These are phyloP conservation scores for Archips xylosteana DNA, from an alignment of 2,888 invertebrate genomes.

Conservation along the genomic window DNA sequence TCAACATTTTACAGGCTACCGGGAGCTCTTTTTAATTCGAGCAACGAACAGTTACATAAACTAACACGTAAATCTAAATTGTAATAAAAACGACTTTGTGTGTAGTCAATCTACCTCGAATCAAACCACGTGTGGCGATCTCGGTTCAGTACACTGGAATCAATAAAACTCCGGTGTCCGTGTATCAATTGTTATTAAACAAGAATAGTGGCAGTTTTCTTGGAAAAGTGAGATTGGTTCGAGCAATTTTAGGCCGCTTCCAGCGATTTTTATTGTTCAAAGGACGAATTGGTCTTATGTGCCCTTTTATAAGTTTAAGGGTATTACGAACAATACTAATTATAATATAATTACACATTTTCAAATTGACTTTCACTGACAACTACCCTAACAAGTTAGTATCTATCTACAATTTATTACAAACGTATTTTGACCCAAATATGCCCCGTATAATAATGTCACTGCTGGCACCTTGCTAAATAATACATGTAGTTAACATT, in stretches of 20 bases:
- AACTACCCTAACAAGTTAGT: constrained; percentile 71
- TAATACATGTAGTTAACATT: background rate
- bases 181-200: constrained; percentile 58
- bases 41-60: constrained; percentile 85
- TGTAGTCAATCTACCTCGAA: constrained; percentile 72
- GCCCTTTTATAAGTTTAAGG: constrained; percentile 62
- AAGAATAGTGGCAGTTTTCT: constrained; percentile 77
- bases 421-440: constrained; percentile 59
- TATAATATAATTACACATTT: constrained; percentile 64
- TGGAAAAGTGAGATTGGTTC: constrained; percentile 69
- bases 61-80: constrained; percentile 85
- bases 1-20: constrained; percentile 85
- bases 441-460: constrained; percentile 34
- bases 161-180: constrained; percentile 82
- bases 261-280: constrained; percentile 74
- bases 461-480: background rate
- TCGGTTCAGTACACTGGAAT: constrained; percentile 78
- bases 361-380: constrained; percentile 73
- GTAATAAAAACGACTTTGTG: constrained; percentile 81
- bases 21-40: constrained; percentile 85
- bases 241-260: constrained; percentile 80
- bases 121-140: constrained; percentile 67
- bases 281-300: constrained; percentile 76
- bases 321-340: constrained; percentile 54
- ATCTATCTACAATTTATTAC: constrained; percentile 72